Evolutionary conservation across 2,113 vertebrate genomes (phyloP).

Genomic region (Tragelaphus buxtoni): DNA sequence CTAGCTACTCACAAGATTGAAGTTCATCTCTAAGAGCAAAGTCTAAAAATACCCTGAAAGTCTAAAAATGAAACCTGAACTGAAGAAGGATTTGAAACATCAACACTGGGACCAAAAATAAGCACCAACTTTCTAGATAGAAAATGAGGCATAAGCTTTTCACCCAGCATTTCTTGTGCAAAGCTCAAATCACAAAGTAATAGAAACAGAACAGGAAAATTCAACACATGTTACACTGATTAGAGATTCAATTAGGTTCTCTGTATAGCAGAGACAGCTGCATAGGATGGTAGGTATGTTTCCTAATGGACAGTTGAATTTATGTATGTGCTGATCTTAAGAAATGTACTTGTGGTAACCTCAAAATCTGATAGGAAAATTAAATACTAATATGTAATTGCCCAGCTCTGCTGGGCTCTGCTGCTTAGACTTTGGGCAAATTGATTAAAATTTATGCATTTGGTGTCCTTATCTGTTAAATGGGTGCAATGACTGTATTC

Average conservation of each 20-base stretch:
- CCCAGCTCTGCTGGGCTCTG: neutral
- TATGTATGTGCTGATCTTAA: constrained; percentile 69
- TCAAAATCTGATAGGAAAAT: constrained; percentile 59
- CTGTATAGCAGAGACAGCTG: constrained; percentile 76
- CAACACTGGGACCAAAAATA: neutral
- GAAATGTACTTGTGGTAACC: constrained; percentile 46
- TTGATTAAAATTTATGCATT: neutral
- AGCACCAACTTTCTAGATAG: constrained; percentile 45
- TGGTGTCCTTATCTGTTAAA: neutral
- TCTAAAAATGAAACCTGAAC: neutral
- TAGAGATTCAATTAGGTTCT: constrained; percentile 60
- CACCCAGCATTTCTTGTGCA: constrained; percentile 36
- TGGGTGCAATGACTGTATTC: neutral
- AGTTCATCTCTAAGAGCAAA: constrained; percentile 9
- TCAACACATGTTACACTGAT: neutral
- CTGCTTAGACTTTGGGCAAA: neutral
- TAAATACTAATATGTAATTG: neutral
- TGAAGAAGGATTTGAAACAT: neutral
- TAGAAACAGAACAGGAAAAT: constrained; percentile 48
- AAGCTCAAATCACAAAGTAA: constrained; percentile 61
- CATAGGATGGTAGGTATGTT: neutral
- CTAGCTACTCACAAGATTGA: neutral
- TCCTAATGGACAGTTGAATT: constrained; percentile 60
- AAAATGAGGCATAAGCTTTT: constrained; percentile 35
- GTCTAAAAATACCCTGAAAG: neutral